Conservation (phyloP, 2,113 vertebrate genomes). For the Galemys pyrenaicus region DNA sequence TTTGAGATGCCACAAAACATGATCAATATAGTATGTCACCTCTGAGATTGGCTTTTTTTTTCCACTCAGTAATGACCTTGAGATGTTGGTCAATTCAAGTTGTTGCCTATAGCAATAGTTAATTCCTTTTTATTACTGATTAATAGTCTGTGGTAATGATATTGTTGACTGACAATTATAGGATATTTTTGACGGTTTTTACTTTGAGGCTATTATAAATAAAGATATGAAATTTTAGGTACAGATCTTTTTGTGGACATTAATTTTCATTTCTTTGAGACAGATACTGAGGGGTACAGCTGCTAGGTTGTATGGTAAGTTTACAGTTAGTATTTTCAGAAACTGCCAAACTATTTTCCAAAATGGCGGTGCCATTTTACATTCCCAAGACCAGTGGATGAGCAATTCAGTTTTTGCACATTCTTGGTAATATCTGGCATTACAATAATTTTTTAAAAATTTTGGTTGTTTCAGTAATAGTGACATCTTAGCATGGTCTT, state of each 20-base stretch:
- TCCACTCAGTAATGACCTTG: background rate
- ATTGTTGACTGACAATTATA: background rate
- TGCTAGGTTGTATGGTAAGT: background rate
- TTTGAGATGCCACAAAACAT: slow-evolving; percentile 2
- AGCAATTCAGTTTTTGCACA: background rate
- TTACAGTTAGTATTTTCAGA: slow-evolving; percentile 42
- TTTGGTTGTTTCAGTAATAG: background rate
- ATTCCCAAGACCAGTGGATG: background rate
- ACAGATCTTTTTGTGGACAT: background rate
- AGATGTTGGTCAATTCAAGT: background rate
- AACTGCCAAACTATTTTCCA: background rate
- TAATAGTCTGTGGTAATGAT: background rate
- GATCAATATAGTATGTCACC: background rate
- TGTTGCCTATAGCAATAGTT: background rate
- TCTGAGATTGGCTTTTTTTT: background rate
- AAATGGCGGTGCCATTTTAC: background rate
- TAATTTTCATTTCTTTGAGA: slow-evolving; percentile 45
- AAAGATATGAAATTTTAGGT: background rate
- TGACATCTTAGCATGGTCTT: background rate
- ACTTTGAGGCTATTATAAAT: slow-evolving; percentile 1
- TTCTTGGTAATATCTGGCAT: slow-evolving; percentile 4
- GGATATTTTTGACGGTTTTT: slow-evolving; percentile 26
- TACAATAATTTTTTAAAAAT: background rate
- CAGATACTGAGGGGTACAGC: background rate
- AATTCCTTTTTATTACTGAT: slow-evolving; percentile 20